These are phyloP conservation scores for Tipula unca DNA, from an alignment of 2,888 invertebrate species.

Conservation along the genomic window DNA sequence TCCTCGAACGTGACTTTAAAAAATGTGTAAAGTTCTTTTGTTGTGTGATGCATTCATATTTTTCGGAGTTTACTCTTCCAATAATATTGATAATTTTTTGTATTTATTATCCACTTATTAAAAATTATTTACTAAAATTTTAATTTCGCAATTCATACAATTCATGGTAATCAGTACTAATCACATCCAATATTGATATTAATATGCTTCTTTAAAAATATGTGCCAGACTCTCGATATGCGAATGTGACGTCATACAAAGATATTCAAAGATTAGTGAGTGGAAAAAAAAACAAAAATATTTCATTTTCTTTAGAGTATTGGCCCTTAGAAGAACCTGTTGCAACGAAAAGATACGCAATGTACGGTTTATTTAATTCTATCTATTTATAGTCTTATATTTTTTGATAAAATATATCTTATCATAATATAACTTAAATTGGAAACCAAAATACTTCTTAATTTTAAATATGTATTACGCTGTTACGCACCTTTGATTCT, in stretches of 20 bases:
- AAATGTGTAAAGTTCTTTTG: background rate
- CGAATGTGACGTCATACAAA: background rate
- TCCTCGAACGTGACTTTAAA: background rate
- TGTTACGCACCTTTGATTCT: too few relatives aligned
- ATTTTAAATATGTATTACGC: too few relatives aligned
- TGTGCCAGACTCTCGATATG: background rate
- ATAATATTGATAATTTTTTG: background rate
- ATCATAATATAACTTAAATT: too few relatives aligned
- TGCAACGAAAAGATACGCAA: background rate
- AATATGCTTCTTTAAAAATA: background rate
- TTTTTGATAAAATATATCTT: too few relatives aligned
- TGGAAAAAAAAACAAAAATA: background rate
- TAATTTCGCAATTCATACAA: background rate
- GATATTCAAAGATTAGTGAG: background rate
- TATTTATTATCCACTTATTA: background rate
- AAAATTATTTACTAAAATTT: background rate
- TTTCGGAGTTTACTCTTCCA: background rate
- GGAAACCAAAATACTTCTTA: too few relatives aligned
- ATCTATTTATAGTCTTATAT: too few relatives aligned
- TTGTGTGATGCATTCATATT: constrained; percentile 14
- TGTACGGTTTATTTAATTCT: too few relatives aligned
- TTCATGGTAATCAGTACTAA: background rate
- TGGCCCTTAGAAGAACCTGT: background rate
- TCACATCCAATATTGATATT: background rate
- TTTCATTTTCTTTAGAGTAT: too few relatives aligned